phyloP scores from a whole-genome alignment of 2,797 vertebrate species.

The Brachymystax lenok region DNA sequence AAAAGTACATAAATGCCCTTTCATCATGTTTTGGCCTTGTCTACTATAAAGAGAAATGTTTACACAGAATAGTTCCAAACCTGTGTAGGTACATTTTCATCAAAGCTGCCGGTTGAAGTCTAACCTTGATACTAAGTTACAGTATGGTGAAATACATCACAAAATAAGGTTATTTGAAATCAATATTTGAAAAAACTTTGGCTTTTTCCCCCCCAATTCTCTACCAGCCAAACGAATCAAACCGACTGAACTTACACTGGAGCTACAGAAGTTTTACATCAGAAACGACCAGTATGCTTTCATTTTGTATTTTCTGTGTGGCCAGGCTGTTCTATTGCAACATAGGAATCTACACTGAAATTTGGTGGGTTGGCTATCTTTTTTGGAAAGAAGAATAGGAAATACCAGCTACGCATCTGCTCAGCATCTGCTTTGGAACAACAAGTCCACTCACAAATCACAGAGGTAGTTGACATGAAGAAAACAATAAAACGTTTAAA shows the following conservation, averaged over 20 bases:
- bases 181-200: constrained; percentile 22
- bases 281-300: constrained; percentile 20
- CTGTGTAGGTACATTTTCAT: constrained; percentile 40
- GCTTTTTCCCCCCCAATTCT: no score
- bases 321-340: background rate
- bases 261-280: constrained; percentile 2
- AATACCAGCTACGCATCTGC: constrained; percentile 4
- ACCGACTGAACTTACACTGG: background rate
- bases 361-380: constrained; percentile 7
- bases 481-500: constrained; percentile 4
- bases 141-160: constrained; percentile 44
- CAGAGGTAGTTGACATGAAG: constrained; percentile 71
- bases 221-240: constrained; percentile 45
- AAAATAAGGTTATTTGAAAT: constrained; percentile 32
- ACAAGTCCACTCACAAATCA: constrained; percentile 46
- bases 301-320: constrained; percentile 15
- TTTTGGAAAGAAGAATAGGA: constrained; percentile 60
- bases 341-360: background rate
- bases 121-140: constrained; percentile 48
- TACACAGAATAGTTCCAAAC: constrained; percentile 36
- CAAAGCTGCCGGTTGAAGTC: constrained; percentile 68
- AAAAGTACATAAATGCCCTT: constrained; percentile 34
- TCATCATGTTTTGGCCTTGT: constrained; percentile 45
- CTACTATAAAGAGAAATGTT: constrained; percentile 38
- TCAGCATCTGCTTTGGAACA: constrained; percentile 32